phyloP scores from a whole-genome alignment of 1,140 invertebrate species.

The Papilio xuthus region DNA sequence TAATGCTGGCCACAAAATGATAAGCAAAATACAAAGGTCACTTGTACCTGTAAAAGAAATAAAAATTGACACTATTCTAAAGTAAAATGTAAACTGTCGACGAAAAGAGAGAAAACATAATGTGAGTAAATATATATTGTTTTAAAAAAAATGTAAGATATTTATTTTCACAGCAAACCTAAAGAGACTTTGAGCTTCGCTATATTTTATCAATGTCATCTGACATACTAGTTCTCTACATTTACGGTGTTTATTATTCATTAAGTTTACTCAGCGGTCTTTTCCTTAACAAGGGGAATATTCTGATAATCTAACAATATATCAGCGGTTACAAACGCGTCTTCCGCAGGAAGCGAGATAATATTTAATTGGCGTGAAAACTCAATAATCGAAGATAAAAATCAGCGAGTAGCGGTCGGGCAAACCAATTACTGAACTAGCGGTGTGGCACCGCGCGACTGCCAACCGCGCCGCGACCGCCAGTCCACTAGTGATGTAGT shows the following conservation, averaged over 20 bases:
- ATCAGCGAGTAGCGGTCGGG: conserved; percentile 65
- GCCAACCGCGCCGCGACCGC: conserved; percentile 54
- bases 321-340: conserved; percentile 53
- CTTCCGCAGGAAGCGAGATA: conserved; percentile 75
- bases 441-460: conserved; percentile 66
- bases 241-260: conserved; percentile 32
- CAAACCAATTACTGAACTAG: conserved; percentile 73
- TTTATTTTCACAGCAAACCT: conserved; percentile 4
- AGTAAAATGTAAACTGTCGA: background rate
- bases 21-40: background rate
- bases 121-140: background rate
- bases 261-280: conserved; percentile 33
- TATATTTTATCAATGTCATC: conserved; percentile 17
- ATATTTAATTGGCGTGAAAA: conserved; percentile 80
- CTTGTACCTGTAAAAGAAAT: too few relatives aligned
- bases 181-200: background rate
- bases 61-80: too few relatives aligned
- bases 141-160: background rate
- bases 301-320: conserved; percentile 57
- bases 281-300: conserved; percentile 41
- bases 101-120: background rate
- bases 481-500: conserved; percentile 50
- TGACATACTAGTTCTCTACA: conserved; percentile 21
- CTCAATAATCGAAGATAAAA: conserved; percentile 80
- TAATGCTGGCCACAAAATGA: background rate